These are phyloP conservation scores for Cavia porcellus DNA, from an alignment of 2,113 vertebrate species.

Conservation along the genomic window DNA sequence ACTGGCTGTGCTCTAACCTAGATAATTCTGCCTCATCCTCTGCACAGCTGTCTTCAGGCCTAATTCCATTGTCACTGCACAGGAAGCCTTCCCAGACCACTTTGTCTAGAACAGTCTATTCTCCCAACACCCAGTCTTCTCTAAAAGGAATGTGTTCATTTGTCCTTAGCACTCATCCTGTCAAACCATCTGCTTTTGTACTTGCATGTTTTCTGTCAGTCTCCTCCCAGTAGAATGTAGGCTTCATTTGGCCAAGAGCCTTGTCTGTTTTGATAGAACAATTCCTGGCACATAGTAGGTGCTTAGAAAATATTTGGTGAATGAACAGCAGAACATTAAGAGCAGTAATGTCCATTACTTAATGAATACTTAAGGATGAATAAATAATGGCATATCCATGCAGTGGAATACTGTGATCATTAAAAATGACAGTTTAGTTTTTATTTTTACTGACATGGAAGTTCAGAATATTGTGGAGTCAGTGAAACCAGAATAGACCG, in stretches of 20 bases:
- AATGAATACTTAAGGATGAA: not conserved
- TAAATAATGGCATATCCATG: not conserved
- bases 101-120: not conserved
- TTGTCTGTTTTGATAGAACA: not conserved
- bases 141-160: not conserved
- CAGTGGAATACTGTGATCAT: not conserved
- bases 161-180: not conserved
- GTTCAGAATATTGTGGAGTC: not conserved
- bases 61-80: not conserved
- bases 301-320: slow-evolving; percentile 41
- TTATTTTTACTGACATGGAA: slow-evolving; percentile 27
- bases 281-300: not conserved
- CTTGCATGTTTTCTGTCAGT: not conserved
- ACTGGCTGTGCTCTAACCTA: not conserved
- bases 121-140: not conserved
- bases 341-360: not conserved
- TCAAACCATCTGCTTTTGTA: not conserved
- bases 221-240: not conserved
- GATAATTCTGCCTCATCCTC: not conserved
- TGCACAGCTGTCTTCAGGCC: not conserved
- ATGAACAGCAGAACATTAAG: not conserved
- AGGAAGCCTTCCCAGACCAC: not conserved
- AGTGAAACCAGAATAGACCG: not conserved
- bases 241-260: not conserved
- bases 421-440: slow-evolving; percentile 25